Conservation (phyloP, 1,140 invertebrate genomes). For the Adoxophyes honmai region DNA sequence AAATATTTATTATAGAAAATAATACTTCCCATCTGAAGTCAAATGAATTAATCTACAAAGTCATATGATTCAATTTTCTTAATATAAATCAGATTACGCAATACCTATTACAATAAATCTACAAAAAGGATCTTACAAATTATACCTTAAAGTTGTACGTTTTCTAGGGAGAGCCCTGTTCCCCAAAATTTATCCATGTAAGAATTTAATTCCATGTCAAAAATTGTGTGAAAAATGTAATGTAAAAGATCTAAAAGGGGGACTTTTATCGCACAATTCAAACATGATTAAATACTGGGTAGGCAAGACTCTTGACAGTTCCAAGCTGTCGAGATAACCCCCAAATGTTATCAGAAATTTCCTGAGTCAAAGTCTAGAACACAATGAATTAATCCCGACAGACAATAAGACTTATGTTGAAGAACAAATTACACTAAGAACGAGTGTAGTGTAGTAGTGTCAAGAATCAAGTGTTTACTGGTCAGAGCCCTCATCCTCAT, state of each 20-base stretch:
- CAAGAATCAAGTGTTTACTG: conserved; percentile 58
- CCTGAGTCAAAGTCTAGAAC: conserved; percentile 42
- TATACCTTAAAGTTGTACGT: conserved; percentile 71
- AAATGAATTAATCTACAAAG: conserved; percentile 63
- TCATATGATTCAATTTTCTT: conserved; percentile 52
- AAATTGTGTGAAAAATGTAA: conserved; percentile 53
- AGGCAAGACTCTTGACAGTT: conserved; percentile 54
- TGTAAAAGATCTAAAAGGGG: conserved; percentile 22
- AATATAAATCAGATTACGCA: conserved; percentile 74
- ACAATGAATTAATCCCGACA: conserved; percentile 34
- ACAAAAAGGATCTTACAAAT: conserved; percentile 73
- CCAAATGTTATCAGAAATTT: conserved; percentile 35
- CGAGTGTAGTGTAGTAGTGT: conserved; percentile 46
- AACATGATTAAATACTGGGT: conserved; percentile 66
- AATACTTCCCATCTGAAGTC: conserved; percentile 65
- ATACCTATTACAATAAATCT: conserved; percentile 70
- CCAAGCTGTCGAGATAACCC: conserved; percentile 67
- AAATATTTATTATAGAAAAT: conserved; percentile 73
- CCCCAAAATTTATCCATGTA: conserved; percentile 62
- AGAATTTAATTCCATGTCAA: conserved; percentile 37
- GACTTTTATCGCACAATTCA: conserved; percentile 23
- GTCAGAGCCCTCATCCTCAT: conserved; percentile 74
- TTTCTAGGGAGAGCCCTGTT: conserved; percentile 64
- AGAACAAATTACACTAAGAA: conserved; percentile 72
- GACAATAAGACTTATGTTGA: conserved; percentile 59